Base-by-base conservation (phyloP, 2,888 invertebrate genomes). In the Eristalis arbustorum region DNA sequence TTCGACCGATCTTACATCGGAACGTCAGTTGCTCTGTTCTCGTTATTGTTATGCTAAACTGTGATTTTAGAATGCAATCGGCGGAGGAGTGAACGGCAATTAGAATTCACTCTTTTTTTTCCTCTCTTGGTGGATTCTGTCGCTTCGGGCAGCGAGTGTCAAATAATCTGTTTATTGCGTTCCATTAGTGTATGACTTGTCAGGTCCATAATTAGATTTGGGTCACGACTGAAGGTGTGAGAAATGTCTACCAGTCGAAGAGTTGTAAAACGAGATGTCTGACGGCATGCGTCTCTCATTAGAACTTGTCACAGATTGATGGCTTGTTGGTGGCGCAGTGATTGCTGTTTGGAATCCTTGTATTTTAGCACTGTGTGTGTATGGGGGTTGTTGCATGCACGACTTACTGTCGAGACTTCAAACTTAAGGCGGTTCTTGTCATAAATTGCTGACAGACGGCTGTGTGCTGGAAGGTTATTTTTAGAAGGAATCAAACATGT, bases 1-100 rank as follows among this genome's bases (percentile, higher is more conserved):
- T 49, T 61, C n/a, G 61, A 76, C 62, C 28, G 61, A 71, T 56
- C 23, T 71, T 28, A 61, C 22, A 67, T 71, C 28, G 28, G 37
- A 49, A 61, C 8, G 40, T 62, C 34, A 42, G 28, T 40, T 31
- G 57, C 63, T 49, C 56, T 62, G 42, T 69, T 6, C 31, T 37
- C 74, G 40, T 64, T 74, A 74, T 80, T 74, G 63, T 74, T 63
- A 69, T 80, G 80, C 28, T 80, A 74, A 74, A 69, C 68, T 69
- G 3, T 68, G 14, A 57, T 64, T 74, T 63, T 23, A 63, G 66
- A 73, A 40, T 68, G 67, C 40, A 23, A 18, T 13, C 11, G 49
- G 18, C 49, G 49, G 18, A 18, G 49, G 49, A 18, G 49, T 49
- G 2, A 3, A n/a, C 49, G 18, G 18, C 49, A 4, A 23, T 18